A percentile compares a stretch with the other conserved stretches of the same genome.
These are phyloP conservation scores for Meloidogyne chitwoodi DNA, from an alignment of 1,140 invertebrate genomes.

Conservation along the genomic window DNA sequence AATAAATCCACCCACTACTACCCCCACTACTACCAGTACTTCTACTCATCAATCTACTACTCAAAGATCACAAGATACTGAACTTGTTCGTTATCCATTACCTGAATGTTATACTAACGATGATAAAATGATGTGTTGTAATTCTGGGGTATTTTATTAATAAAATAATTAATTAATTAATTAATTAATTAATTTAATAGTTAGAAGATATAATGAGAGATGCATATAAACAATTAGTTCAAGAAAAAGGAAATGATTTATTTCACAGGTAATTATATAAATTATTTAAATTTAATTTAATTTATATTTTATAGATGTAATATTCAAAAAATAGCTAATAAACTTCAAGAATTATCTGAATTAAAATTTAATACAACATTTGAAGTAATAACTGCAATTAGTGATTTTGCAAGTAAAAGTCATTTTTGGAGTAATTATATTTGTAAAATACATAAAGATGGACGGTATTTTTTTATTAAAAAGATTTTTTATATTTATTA, in stretches of 20 bases:
- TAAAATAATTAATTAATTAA: background rate
- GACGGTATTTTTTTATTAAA: conserved; percentile 17
- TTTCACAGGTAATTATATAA: background rate
- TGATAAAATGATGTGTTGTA: conserved; percentile 47
- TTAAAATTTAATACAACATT: conserved; percentile 45
- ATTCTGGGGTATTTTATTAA: conserved; percentile 6
- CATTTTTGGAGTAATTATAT: conserved; percentile 42
- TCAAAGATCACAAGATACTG: background rate
- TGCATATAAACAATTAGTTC: background rate
- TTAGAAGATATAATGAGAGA: background rate
- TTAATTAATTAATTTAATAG: background rate
- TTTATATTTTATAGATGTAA: conserved; percentile 25
- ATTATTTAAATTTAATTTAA: background rate
- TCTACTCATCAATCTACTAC: background rate
- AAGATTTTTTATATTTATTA: background rate
- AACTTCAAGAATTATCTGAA: conserved; percentile 29
- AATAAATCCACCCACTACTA: background rate
- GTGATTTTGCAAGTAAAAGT: conserved; percentile 39
- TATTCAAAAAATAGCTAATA: conserved; percentile 37
- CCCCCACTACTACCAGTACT: background rate
- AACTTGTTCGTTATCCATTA: conserved; percentile 23
- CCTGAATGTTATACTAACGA: conserved; percentile 42
- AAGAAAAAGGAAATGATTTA: background rate
- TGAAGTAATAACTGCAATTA: conserved; percentile 37
- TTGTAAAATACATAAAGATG: conserved; percentile 39